Evolutionary conservation across 2,797 vertebrate species (phyloP), one percentile per base, ranked within the genome.

Genomic region (Macrochelys suwanniensis): DNA sequence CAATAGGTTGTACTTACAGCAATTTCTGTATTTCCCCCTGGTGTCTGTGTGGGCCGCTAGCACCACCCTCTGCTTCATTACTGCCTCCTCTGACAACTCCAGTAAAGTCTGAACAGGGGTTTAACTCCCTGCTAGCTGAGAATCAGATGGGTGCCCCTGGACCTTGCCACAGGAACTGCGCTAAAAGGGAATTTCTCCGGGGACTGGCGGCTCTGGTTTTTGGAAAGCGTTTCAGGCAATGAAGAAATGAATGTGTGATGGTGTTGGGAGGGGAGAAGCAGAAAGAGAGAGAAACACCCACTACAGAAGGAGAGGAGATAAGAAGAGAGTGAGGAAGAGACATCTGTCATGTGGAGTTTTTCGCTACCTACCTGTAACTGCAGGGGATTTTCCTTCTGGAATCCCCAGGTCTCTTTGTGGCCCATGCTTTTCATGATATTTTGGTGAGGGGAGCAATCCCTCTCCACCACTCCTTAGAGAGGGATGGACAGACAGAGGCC

Each of bases 1-100:
- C 23, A 17, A 54, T 54, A 37, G 37, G 57, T 78, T 88, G 80
- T 77, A 84, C 15, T n/a, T 10, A 13, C 50, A 11, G 53, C 80
- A 31, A 21, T 51, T 88, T 71, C 59, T 61, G 47, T 51, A 59
- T 31, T 45, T 77, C 26, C 26, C n/a, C 11, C 37, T 16, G 45
- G 26, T 28, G 19, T 8, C 59, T 3, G 0, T 1, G 4, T 1
- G 71, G 33, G 4, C 47, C 31, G 45, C 50, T 49, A 26, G 1
- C 84, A 77, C 81, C n/a, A 5, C 2, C 6, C 59, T 28, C 31
- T 11, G 50, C 57, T 65, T 5, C 26, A 17, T 78, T 95, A 25
- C 76, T 31, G 33, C 47, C 37, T 25, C 49, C 4, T 56, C 87
- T 77, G 1, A 1, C 3, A 54, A 19, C 28, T 15, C 33, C 12